Percentiles rank a stretch among this genome's conserved stretches.
Conservation (phyloP, 37 sponge, comb jelly and placozoan genomes). For the Theonella swinhoei region DNA sequence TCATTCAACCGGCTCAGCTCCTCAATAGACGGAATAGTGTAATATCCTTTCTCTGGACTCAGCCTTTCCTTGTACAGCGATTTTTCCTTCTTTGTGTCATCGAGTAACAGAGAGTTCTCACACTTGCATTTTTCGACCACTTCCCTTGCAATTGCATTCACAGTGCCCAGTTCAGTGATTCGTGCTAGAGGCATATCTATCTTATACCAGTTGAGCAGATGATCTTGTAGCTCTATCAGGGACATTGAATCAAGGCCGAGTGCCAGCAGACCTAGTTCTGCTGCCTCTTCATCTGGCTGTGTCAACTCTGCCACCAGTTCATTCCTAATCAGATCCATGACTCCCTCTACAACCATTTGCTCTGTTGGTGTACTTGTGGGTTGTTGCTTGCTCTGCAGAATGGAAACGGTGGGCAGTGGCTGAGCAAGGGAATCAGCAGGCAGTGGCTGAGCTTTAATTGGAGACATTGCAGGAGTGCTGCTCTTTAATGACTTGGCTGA, state of each 20-base stretch:
- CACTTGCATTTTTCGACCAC: no score
- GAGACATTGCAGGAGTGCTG: not conserved
- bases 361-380: not conserved
- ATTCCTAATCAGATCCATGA: not conserved
- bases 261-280: not conserved
- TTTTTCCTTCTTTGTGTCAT: not conserved
- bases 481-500: not conserved
- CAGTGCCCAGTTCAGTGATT: not conserved
- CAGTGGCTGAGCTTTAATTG: not conserved
- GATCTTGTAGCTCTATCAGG: not conserved
- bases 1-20: not conserved
- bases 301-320: not conserved
- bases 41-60: conserved; percentile 34
- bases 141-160: not conserved
- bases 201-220: not conserved
- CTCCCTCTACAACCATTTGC: not conserved
- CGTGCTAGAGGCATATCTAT: not conserved
- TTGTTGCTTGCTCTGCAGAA: not conserved
- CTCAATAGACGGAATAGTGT: conserved; percentile 13
- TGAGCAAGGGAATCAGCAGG: no score
- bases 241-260: not conserved
- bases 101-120: not conserved
- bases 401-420: not conserved
- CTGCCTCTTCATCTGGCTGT: not conserved
- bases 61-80: no score